Conservation (phyloP, 2,113 vertebrate species). For the Acanthisitta chloris region DNA sequence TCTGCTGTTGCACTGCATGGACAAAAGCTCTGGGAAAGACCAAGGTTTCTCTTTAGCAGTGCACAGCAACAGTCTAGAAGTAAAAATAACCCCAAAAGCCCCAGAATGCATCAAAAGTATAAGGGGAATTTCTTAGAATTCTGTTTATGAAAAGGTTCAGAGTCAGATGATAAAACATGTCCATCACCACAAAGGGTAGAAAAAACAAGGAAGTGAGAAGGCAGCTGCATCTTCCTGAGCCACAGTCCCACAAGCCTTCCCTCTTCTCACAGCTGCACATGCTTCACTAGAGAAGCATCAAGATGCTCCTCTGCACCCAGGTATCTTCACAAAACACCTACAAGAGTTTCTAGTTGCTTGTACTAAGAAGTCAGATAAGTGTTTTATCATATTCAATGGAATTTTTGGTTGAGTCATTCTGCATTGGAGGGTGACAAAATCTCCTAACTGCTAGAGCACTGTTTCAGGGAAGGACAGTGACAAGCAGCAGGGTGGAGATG, state of each 20-base stretch:
- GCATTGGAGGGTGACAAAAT: not conserved
- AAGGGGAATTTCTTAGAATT: not conserved
- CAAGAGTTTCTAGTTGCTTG: not conserved
- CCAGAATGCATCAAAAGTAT: not conserved
- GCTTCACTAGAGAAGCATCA: not conserved
- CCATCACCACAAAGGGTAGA: not conserved
- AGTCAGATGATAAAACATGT: not conserved
- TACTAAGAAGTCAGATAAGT: not conserved
- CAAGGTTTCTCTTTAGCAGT: not conserved
- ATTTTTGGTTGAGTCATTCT: not conserved
- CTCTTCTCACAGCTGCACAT: not conserved
- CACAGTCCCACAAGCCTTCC: not conserved
- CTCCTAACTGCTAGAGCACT: not conserved
- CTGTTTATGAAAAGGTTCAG: not conserved
- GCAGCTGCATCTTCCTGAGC: fast-evolving
- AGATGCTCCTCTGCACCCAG: not conserved
- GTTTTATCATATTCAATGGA: not conserved
- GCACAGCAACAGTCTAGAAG: not conserved
- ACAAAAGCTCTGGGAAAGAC: not conserved
- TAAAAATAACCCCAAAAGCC: not conserved
- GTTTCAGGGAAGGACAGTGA: not conserved
- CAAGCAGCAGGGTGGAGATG: not conserved
- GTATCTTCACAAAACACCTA: not conserved
- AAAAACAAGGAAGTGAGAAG: not conserved
- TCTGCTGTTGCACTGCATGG: fast-evolving